Percentiles rank a stretch among this genome's conserved stretches.
These are phyloP conservation scores for Epinephelus malabaricus DNA, from an alignment of 2,797 vertebrate species.

Conservation along the genomic window DNA sequence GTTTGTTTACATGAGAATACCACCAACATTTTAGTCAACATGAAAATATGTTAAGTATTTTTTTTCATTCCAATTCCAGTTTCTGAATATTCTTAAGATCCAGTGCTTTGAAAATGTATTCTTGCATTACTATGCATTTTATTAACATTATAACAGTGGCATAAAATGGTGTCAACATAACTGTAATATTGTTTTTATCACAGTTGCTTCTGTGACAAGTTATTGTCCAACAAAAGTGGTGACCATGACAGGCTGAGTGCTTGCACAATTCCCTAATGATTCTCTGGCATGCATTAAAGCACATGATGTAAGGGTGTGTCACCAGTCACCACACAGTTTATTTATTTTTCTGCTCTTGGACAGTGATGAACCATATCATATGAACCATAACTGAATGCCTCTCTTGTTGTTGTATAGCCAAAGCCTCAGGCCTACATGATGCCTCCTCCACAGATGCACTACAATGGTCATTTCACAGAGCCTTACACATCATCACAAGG, in stretches of 20 bases:
- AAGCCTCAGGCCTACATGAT: constrained; percentile 95
- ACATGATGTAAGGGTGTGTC: not conserved
- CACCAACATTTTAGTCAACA: too few relatives aligned
- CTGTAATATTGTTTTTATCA: too few relatives aligned
- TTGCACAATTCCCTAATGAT: constrained; percentile 4
- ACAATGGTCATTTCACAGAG: constrained; percentile 96
- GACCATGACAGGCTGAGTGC: not conserved
- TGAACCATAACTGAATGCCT: constrained; percentile 47
- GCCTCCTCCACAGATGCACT: constrained; percentile 94
- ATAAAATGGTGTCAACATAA: too few relatives aligned
- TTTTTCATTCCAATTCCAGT: too few relatives aligned
- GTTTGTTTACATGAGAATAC: too few relatives aligned
- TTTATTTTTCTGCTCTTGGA: constrained; percentile 23
- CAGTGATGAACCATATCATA: constrained; percentile 16
- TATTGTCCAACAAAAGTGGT: too few relatives aligned
- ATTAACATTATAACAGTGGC: too few relatives aligned
- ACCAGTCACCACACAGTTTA: not conserved
- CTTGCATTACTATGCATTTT: too few relatives aligned
- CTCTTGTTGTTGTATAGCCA: constrained; percentile 84
- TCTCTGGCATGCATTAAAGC: constrained; percentile 7
- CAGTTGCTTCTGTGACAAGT: too few relatives aligned
- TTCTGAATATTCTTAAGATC: too few relatives aligned
- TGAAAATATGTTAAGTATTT: too few relatives aligned
- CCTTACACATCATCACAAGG: constrained; percentile 97
- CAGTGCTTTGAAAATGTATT: too few relatives aligned